Evolutionary conservation across 2,888 invertebrate species (phyloP).

Genomic region (Mesorhabditis belari): DNA sequence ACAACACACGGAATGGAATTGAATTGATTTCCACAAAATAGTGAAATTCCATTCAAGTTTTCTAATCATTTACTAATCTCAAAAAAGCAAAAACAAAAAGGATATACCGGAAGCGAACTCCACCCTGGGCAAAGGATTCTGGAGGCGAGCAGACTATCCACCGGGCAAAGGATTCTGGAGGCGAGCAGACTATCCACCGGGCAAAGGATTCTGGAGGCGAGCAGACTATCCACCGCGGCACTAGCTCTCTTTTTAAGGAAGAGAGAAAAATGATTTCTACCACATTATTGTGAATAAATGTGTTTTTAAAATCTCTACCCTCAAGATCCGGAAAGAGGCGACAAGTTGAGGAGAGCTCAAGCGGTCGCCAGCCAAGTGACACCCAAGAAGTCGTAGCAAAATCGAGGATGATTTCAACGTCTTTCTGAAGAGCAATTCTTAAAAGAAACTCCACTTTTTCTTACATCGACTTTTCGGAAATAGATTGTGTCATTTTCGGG

Average conservation of each 20-base stretch:
- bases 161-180: not conserved
- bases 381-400: constrained; percentile 40
- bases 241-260: no score
- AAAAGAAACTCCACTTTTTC: not conserved
- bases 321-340: constrained; percentile 50
- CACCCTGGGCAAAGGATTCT: not conserved
- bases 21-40: no score
- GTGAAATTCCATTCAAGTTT: no score
- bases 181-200: no score
- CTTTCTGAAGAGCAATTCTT: constrained; percentile 21
- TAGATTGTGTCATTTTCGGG: constrained; percentile 38
- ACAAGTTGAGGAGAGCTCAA: constrained; percentile 39
- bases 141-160: no score
- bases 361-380: constrained; percentile 46
- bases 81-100: no score
- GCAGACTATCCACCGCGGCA: no score
- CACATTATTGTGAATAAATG: no score
- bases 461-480: constrained; percentile 26
- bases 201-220: not conserved
- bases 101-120: no score
- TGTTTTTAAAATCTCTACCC: constrained; percentile 9
- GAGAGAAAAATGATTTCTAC: no score
- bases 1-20: no score
- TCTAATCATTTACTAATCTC: no score
- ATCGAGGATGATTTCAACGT: constrained; percentile 48